Base-by-base conservation (phyloP, 2,113 vertebrate species). In the Gila orcuttii region DNA sequence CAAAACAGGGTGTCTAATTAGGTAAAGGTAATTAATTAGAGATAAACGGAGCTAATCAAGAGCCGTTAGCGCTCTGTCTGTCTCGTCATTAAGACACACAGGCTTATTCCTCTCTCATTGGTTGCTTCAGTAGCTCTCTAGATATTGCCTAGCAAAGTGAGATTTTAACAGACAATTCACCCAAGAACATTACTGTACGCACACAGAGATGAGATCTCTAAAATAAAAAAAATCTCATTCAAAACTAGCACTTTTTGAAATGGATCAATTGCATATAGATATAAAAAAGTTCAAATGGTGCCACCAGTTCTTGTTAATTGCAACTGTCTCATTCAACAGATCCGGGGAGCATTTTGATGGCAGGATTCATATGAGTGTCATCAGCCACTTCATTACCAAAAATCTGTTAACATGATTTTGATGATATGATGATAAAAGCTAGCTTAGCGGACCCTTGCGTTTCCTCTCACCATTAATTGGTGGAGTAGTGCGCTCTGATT, bases 21-120 rank as follows among this genome's bases (percentile, higher is more conserved):
- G 96, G 96, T 96, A 99, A 97, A 97, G 96, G 96, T 99, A 99
- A 99, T 99, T 99, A 99, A 99, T 99, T 99, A 98, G 96, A 97
- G 98, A 98, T 99, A 99, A 99, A 98, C 96, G 97, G 96, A 97
- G 96, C 96, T 99, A 99, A 99, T 98, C 97, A 98, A 96, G 91
- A 95, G 95, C 96, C 88, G 96, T 99, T 99, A 98, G 96, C 97
- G 94, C 96, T 96, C 96, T 92, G 91, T 92, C 89, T 96, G 96
- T 96, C 96, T 97, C 96, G 96, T 96, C 96, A 97, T 97, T 96
- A 96, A 97, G 96, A 97, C 96, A 94, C 94, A 94, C 93, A 93
- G 95, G 93, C 95, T 95, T 96, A 93, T 94, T 95, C 94, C 90
- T 91, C 93, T 94, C 94, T 96, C 45, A 90, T 93, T 92, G 95